A percentile compares a stretch with the other conserved stretches of the same genome.
Conservation (phyloP, 2,888 invertebrate species). For the Cryptocheilus praepositus region DNA sequence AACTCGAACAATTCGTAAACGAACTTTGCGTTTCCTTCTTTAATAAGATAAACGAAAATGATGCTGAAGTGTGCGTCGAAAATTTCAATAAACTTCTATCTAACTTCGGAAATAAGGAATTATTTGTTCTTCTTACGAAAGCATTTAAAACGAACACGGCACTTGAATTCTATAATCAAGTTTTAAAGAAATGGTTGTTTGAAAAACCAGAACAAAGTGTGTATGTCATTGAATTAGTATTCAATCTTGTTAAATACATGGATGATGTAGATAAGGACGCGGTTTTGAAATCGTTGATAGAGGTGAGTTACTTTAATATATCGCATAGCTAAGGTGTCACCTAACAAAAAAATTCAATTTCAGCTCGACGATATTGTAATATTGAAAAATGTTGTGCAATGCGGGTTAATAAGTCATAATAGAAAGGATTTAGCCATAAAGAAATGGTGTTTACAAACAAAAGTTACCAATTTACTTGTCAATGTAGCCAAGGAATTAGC, state of each 20-base stretch:
- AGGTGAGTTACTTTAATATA: conserved; percentile 73
- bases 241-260: conserved; percentile 79
- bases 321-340: conserved; percentile 7
- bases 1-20: conserved; percentile 75
- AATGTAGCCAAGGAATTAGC: conserved; percentile 64
- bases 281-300: conserved; percentile 77
- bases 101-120: conserved; percentile 77
- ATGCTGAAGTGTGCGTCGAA: conserved; percentile 74
- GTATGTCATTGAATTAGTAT: conserved; percentile 79
- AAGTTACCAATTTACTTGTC: conserved; percentile 74
- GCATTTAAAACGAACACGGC: conserved; percentile 59
- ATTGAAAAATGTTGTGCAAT: conserved; percentile 56
- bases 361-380: conserved; percentile 56
- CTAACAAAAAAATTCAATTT: conserved; percentile 22
- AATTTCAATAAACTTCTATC: conserved; percentile 77
- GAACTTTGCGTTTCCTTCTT: conserved; percentile 77
- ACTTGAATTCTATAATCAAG: conserved; percentile 72
- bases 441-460: conserved; percentile 75
- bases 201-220: conserved; percentile 76
- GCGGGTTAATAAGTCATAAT: conserved; percentile 75
- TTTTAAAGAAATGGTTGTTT: conserved; percentile 76
- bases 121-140: conserved; percentile 76
- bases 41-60: conserved; percentile 75
- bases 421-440: conserved; percentile 71
- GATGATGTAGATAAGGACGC: conserved; percentile 76